Base-by-base conservation (phyloP, 2,797 vertebrate species). In the Myiothlypis coronata region DNA sequence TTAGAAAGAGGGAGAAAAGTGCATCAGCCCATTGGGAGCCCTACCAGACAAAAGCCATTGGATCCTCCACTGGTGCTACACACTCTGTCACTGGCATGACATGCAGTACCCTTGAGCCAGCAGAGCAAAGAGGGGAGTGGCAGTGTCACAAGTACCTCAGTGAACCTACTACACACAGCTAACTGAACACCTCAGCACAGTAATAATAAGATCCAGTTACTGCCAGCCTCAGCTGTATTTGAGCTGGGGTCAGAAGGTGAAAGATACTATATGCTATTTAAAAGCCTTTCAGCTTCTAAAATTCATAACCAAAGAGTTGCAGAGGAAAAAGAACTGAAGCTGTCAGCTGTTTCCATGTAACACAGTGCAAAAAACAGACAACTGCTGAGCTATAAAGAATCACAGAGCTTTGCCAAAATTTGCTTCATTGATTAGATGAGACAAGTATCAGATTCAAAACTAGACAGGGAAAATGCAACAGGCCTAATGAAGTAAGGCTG, bases 321-420 rank as follows among this genome's bases (percentile, higher is more conserved):
- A 50, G 30, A 83, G 59, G 3, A 17, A 28, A 70, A 65, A 65
- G 50, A 75, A 47, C 9, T 64, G 32, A 90, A 87, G 41, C 64
- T 60, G 67, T 95, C 93, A 93, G 88, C 88, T 93, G 47, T 79
- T 95, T 90, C 90, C 49, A 50, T n/a, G 41, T 21, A 89, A 52
- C 64, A 47, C 2, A 77, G 41, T 3, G 9, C 30, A 84, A 78
- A 83, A 92, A 52, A 0, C 11, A 60, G 75, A 60, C 18, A 28
- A 91, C 34, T 2, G 2, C 35, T 44, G 59, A 93, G 77, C 52
- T 89, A 63, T 21, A 77, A 67, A 52, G 67, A 94, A 95, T 11
- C 41, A 41, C 49, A 89, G 37, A 94, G 56, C 56, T 46, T 53
- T 60, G 81, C 74, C 81, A 89, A 84, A 90, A 83, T 87, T 77